Evolutionary conservation across 1,140 invertebrate genomes (phyloP).

Genomic region (Halictus rubicundus): DNA sequence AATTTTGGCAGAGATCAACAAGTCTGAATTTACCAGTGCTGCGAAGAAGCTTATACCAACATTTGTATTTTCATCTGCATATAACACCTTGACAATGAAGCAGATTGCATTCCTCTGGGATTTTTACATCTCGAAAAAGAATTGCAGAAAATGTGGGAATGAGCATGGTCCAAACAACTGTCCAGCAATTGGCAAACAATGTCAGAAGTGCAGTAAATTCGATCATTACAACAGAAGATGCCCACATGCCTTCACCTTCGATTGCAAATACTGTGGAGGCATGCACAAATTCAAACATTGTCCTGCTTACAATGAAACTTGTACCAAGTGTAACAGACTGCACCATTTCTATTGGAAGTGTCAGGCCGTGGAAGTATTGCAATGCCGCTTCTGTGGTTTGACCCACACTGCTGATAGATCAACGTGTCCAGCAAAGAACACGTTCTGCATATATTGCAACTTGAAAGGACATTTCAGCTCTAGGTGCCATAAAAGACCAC

Average conservation of each 20-base stretch:
- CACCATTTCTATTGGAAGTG: slow-evolving; percentile 45
- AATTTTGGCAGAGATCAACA: slow-evolving; percentile 38
- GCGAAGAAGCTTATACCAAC: neutral
- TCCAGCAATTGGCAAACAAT: slow-evolving; percentile 14
- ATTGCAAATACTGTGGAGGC: slow-evolving; percentile 33
- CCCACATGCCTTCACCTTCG: neutral
- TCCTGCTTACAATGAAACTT: slow-evolving; percentile 36
- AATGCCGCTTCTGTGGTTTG: neutral
- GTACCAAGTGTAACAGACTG: slow-evolving; percentile 18
- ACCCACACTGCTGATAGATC: neutral
- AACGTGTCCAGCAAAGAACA: neutral
- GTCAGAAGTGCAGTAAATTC: slow-evolving; percentile 14
- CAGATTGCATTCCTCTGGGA: slow-evolving; percentile 35
- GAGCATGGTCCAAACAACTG: slow-evolving; percentile 2
- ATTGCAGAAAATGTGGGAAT: slow-evolving; percentile 2
- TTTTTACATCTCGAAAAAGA: neutral
- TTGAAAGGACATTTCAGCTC: neutral
- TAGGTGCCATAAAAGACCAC: neutral
- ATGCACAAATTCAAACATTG: slow-evolving; percentile 5
- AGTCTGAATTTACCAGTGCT: slow-evolving; percentile 11
- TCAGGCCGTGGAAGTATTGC: neutral
- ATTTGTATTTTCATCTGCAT: slow-evolving; percentile 18
- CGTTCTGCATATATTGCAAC: neutral
- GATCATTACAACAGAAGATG: slow-evolving; percentile 26
- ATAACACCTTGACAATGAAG: neutral